A percentile compares a stretch with the other conserved stretches of the same genome.
Evolutionary conservation across 2,113 vertebrate genomes (phyloP).

Genomic region (Phylloscopus whistleri): DNA sequence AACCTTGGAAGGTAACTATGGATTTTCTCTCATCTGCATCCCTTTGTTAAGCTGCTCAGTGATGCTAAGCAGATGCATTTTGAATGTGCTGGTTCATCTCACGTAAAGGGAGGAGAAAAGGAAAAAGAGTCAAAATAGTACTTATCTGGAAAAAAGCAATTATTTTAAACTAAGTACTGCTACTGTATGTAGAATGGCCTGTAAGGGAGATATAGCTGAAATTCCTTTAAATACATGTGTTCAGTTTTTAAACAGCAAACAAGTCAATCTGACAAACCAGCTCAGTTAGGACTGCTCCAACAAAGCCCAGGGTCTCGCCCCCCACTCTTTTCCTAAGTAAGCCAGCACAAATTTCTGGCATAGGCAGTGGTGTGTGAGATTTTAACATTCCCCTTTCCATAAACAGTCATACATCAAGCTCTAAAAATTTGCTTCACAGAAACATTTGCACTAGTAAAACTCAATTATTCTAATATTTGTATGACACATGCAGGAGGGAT

Average conservation of each 20-base stretch:
- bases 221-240: not conserved
- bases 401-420: conserved; percentile 63
- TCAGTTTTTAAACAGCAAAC: not conserved
- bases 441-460: conserved; percentile 50
- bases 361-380: conserved; percentile 11
- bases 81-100: not conserved
- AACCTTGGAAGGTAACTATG: not conserved
- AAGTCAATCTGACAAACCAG: not conserved
- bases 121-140: not conserved
- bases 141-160: conserved; percentile 24
- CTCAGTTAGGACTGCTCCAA: not conserved
- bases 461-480: conserved; percentile 58
- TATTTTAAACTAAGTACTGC: conserved; percentile 27
- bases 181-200: conserved; percentile 19
- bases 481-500: conserved; percentile 44
- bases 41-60: not conserved
- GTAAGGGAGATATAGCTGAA: not conserved
- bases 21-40: not conserved
- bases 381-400: conserved; percentile 44
- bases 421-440: conserved; percentile 53
- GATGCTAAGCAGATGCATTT: conserved; percentile 4
- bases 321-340: not conserved
- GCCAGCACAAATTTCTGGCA: conserved; percentile 25
- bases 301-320: not conserved
- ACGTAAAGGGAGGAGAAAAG: not conserved